Evolutionary conservation across 2,113 vertebrate genomes (phyloP), one percentile per base, ranked within the genome.

Genomic region (Syrrhaptes paradoxus): DNA sequence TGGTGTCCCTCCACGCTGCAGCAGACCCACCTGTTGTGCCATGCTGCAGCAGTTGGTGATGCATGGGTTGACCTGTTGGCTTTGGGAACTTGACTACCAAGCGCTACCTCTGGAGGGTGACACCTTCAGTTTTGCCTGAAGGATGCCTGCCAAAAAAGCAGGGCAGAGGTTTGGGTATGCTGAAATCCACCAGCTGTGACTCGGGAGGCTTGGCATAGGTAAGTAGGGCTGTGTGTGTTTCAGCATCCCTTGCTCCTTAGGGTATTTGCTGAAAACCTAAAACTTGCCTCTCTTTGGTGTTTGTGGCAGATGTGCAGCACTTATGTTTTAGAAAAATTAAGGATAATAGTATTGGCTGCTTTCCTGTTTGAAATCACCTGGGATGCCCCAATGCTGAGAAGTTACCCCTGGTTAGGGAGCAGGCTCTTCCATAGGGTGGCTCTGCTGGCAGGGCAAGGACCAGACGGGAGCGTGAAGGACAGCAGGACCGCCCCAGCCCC

Each of bases 171-270:
- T 43, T 70, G 15, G 16, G 11, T 57, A 15, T 49, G 16, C 57
- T 72, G 24, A 29, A 54, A 61, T 51, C 66, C 51, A 20, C 71
- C 28, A 32, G 6, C 43, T 67, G 48, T 63, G 65, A 8, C 43
- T 66, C 31, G 9, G 18, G 17, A 4, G 5, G 34, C 34, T 34
- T 0, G 0, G 13, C 20, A 28, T 0, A 34, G 52, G 45, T 57
- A 57, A 26, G 48, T 1, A 29, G 34, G 32, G 16, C 28, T 68
- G 45, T 67, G n/a, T 19, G 49, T 67, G n/a, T 19, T 87, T 89
- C 48, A 76, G 18, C 18, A 45, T 65, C 43, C 21, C 12, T 74
- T 66, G 29, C 16, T 81, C 38, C 32, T 87, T 43, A 21, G 51
- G 25, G 20, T 51, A 29, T 59, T 84, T 72, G 29, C 38, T 55